phyloP scores from a whole-genome alignment of 2,113 vertebrate genomes.

The Siniperca knerii region DNA sequence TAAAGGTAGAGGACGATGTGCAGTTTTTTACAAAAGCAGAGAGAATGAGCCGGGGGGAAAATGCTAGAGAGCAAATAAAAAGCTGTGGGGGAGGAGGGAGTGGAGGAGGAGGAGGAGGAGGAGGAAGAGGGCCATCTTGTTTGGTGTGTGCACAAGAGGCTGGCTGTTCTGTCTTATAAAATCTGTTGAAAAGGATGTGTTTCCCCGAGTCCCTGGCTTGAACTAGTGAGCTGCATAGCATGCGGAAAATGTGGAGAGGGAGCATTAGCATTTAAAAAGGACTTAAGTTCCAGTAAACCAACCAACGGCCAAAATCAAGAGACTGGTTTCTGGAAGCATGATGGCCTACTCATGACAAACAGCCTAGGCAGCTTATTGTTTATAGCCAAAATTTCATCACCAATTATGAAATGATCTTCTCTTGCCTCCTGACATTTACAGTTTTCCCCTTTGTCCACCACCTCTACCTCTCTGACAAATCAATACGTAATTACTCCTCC shows the following conservation, averaged over 20 bases:
- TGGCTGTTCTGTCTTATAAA: constrained; percentile 74
- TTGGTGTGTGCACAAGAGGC: constrained; percentile 71
- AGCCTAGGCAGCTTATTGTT: constrained; percentile 29
- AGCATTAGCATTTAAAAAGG: constrained; percentile 75
- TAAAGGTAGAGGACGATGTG: constrained; percentile 28
- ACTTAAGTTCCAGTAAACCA: constrained; percentile 66
- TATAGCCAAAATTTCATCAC: constrained; percentile 31
- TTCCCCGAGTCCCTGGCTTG: constrained; percentile 70
- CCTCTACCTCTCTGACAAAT: constrained; percentile 42
- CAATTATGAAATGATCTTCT: constrained; percentile 35
- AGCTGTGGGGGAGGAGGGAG: constrained; percentile 56
- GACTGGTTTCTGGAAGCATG: constrained; percentile 41
- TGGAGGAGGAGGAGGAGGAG: constrained; percentile 40
- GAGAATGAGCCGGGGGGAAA: constrained; percentile 82
- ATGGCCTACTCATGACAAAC: constrained; percentile 33
- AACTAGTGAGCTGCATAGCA: constrained; percentile 61
- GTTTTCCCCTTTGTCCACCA: constrained; percentile 1
- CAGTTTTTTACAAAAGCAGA: constrained; percentile 54
- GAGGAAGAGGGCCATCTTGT: constrained; percentile 69
- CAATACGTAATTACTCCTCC: constrained; percentile 25
- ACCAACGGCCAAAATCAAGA: constrained; percentile 65
- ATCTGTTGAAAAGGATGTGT: constrained; percentile 72
- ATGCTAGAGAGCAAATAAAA: constrained; percentile 70
- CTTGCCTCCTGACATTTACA: constrained; percentile 5
- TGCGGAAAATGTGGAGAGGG: constrained; percentile 62